Evolutionary conservation across 2,797 vertebrate genomes (phyloP).

Genomic region (Pipistrellus kuhlii): DNA sequence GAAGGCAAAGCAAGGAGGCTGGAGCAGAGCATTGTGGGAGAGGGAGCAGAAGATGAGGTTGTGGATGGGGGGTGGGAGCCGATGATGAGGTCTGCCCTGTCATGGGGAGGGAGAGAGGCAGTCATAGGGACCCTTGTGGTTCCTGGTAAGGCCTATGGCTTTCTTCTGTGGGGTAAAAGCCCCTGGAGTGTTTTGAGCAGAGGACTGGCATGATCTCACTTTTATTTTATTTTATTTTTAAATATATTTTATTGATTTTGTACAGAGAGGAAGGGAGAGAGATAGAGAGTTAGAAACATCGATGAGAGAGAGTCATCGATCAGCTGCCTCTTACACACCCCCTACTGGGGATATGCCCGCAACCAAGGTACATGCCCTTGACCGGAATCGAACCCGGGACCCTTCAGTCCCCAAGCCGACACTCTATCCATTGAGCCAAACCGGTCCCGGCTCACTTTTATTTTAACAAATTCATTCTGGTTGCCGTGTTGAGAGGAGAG

Average conservation of each 20-base stretch:
- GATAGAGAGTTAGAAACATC: no score
- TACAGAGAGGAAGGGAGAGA: no score
- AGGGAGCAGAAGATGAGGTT: background rate
- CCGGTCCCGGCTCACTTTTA: background rate
- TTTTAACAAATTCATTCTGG: background rate
- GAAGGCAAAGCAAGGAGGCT: background rate
- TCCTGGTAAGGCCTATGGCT: background rate
- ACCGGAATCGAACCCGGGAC: no score
- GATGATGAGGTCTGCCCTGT: background rate
- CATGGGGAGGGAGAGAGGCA: no score
- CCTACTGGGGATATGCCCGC: no score
- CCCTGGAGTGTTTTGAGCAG: background rate
- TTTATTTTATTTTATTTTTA: no score
- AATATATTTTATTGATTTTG: no score
- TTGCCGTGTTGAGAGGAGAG: background rate
- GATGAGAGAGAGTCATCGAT: no score
- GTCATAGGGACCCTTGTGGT: fast-evolving
- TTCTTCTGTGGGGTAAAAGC: background rate
- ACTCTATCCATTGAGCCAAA: no score
- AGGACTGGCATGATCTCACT: background rate
- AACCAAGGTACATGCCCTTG: no score
- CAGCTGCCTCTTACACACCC: no score
- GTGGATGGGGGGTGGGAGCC: background rate
- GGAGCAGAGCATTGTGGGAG: fast-evolving
- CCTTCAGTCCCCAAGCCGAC: no score